Percentiles rank a stretch among this genome's conserved stretches.
Conservation (phyloP, 1,140 invertebrate genomes). For the Pseudachorutes palmiensis region DNA sequence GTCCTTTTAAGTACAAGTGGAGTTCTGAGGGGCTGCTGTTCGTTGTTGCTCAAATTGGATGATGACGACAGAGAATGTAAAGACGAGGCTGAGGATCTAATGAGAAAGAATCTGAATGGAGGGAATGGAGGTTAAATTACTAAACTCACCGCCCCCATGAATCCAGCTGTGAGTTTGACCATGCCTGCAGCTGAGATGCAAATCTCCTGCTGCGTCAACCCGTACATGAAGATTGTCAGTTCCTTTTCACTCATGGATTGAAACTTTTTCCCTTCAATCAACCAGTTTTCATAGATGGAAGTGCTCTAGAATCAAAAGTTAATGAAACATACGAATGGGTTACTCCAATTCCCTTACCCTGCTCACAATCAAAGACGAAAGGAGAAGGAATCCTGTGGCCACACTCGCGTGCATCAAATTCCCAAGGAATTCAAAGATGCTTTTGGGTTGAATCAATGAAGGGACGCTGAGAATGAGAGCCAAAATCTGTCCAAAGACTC, state of each 20-base stretch:
- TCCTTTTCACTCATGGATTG: not conserved
- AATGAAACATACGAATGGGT: not conserved
- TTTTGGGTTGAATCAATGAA: not conserved
- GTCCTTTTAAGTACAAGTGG: no score
- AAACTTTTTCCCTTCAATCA: not conserved
- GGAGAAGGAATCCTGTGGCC: not conserved
- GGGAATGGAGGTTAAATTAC: no score
- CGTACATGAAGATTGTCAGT: not conserved
- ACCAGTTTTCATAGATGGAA: not conserved
- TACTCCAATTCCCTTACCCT: not conserved
- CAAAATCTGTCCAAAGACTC: not conserved
- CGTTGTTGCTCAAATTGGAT: not conserved
- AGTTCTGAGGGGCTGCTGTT: no score
- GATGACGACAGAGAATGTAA: not conserved
- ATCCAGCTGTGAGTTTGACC: not conserved
- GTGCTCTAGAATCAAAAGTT: not conserved
- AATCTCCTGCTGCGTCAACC: not conserved
- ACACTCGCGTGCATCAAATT: not conserved
- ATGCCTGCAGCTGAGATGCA: not conserved
- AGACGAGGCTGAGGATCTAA: not conserved
- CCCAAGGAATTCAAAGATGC: not conserved
- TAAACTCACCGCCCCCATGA: not conserved
- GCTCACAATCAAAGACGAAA: not conserved
- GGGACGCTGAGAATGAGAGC: not conserved
- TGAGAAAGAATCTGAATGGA: no score